Conservation (phyloP, 37 sponge, comb jelly and placozoan genomes). For the Theonella swinhoei region DNA sequence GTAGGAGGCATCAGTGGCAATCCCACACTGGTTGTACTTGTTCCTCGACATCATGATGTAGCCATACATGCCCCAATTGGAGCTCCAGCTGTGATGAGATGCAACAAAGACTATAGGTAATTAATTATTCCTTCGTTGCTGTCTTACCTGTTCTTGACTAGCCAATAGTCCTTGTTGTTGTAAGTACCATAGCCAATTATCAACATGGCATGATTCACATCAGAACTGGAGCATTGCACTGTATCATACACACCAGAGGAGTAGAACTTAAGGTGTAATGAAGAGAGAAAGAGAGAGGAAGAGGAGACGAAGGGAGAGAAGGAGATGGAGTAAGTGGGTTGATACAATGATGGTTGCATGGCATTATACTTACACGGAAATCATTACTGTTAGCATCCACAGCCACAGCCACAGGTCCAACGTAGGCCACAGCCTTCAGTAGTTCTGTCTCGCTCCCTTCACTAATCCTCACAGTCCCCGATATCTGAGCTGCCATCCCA, state of each 20-base stretch:
- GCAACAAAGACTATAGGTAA: too few species aligned
- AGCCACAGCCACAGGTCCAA: constrained; percentile 72
- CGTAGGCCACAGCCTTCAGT: constrained; percentile 63
- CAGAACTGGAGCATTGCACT: constrained; percentile 28
- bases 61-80: constrained; percentile 38
- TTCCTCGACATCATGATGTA: constrained; percentile 53
- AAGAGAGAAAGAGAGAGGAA: not conserved
- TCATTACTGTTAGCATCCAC: constrained; percentile 51
- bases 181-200: constrained; percentile 54
- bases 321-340: not conserved
- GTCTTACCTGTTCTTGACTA: constrained; percentile 50
- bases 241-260: constrained; percentile 47
- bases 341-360: not conserved
- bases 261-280: constrained; percentile 61
- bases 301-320: not conserved
- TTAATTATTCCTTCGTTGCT: not conserved
- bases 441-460: constrained; percentile 49
- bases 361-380: constrained; percentile 35
- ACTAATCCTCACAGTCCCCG: constrained; percentile 25
- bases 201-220: constrained; percentile 45
- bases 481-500: constrained; percentile 22
- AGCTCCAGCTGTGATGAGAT: constrained; percentile 30
- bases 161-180: constrained; percentile 57
- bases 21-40: constrained; percentile 53
- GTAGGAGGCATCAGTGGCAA: constrained; percentile 46